Evolutionary conservation across 2,888 invertebrate species (phyloP).

Genomic region (Melinopterus prodromus): DNA sequence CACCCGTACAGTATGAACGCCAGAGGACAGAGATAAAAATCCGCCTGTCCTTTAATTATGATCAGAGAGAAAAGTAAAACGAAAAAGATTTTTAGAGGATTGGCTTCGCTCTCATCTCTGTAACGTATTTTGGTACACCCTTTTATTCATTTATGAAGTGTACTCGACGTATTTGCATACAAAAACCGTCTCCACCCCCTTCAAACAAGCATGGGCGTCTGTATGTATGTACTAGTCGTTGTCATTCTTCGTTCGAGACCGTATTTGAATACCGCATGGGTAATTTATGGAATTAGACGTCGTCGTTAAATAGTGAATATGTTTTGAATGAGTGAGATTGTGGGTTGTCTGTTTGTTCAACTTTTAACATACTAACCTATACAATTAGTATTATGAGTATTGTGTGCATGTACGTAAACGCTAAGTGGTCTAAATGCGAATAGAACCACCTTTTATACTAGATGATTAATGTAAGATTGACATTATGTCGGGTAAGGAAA

Average conservation of each 20-base stretch:
- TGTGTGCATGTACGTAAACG: too few relatives aligned
- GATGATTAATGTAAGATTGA: too few relatives aligned
- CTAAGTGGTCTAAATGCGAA: too few relatives aligned
- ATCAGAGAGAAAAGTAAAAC: constrained; percentile 23
- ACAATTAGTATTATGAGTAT: too few relatives aligned
- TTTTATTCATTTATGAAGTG: constrained; percentile 44
- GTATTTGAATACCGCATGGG: constrained; percentile 21
- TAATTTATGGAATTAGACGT: constrained; percentile 26
- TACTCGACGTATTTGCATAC: constrained; percentile 46
- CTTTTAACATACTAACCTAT: not conserved
- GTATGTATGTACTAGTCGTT: constrained; percentile 19
- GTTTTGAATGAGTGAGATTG: not conserved
- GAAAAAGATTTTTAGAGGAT: constrained; percentile 39
- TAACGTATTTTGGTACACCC: constrained; percentile 42
- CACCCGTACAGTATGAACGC: constrained; percentile 14
- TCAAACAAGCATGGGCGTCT: constrained; percentile 36
- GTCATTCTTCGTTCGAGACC: not conserved
- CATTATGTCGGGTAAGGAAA: too few relatives aligned
- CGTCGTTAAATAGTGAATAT: not conserved
- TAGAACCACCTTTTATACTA: too few relatives aligned
- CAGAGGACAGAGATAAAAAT: constrained; percentile 23
- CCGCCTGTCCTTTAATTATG: constrained; percentile 25
- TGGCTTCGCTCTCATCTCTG: constrained; percentile 37
- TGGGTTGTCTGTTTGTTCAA: not conserved
- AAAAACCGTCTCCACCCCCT: constrained; percentile 45